These are phyloP conservation scores for Megalopta genalis DNA, from an alignment of 1,140 invertebrate species.

Conservation along the genomic window DNA sequence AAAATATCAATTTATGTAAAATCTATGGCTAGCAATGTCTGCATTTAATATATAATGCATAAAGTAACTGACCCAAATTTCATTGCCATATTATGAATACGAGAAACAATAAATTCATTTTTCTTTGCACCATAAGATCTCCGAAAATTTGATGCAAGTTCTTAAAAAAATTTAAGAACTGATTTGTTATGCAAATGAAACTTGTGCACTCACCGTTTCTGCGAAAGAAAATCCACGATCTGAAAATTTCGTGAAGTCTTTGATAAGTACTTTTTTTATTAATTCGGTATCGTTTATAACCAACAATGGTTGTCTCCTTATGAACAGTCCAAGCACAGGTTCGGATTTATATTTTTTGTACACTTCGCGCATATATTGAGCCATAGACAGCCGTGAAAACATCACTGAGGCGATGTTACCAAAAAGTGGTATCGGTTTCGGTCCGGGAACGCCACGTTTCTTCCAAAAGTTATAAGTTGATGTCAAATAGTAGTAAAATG, in stretches of 20 bases:
- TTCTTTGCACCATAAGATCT: too few species aligned
- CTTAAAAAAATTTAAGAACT: too few species aligned
- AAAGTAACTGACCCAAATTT: too few species aligned
- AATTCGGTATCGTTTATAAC: conserved; percentile 76
- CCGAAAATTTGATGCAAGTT: too few species aligned
- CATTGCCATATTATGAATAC: too few species aligned
- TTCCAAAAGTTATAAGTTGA: too few species aligned
- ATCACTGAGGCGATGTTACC: conserved; percentile 67
- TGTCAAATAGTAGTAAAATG: conserved; percentile 54
- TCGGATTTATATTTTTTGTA: conserved; percentile 68
- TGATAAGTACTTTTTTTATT: conserved; percentile 78
- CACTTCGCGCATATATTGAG: conserved; percentile 22
- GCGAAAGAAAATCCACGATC: conserved; percentile 68
- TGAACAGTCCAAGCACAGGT: conserved; percentile 75
- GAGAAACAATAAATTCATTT: too few species aligned
- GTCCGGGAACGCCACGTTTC: too few species aligned
- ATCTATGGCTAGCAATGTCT: too few species aligned
- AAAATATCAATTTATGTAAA: too few species aligned
- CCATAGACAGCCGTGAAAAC: conserved; percentile 39
- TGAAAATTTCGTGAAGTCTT: conserved; percentile 78
- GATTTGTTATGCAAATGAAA: too few species aligned
- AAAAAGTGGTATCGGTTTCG: conserved; percentile 63
- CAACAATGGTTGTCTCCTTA: conserved; percentile 67
- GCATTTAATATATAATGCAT: too few species aligned
- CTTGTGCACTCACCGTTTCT: conserved; percentile 51